Evolutionary conservation across 2,888 invertebrate species (phyloP), one percentile per base, ranked within the genome.

Genomic region (Leptura quadrifasciata): DNA sequence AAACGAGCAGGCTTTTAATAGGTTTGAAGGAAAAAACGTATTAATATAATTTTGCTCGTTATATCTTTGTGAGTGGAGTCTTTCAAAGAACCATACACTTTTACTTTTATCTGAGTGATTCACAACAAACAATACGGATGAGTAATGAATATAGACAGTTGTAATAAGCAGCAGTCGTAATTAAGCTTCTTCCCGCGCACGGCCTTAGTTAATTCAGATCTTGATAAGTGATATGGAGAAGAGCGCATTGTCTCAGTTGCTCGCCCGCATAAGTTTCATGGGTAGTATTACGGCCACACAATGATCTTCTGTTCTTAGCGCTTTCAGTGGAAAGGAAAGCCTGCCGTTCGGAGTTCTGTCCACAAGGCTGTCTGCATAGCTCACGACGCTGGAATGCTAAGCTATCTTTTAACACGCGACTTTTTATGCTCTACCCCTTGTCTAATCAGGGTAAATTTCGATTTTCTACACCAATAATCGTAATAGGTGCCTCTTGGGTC

Each of bases 331-430:
- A 54, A 21, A 35, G 47, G 35, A 52, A 20, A 68, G 68, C 17
- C 68, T 21, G 55, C 24, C 21, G 54, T 52, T 24, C n/a, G 39
- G 35, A 39, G 35, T 39, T 61, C 73, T 72, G 75, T 74, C 73
- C 76, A 78, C 79, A 81, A 81, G 81, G 81, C 74, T 81, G 81
- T 79, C 81, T 81, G 81, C 76, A 72, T 77, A 80, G 75, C 74
- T 70, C 75, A 77, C 78, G 78, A 74, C 70, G 65, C 64, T 72
- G 76, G 79, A 79, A 79, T 79, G 75, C 76, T 75, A 75, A 75
- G 71, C 70, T 60, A 72, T 75, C 35, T 31, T 65, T 54, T 60
- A 73, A 61, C 73, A 63, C 77, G 39, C 60, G 64, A 69, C 64
- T 72, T 75, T 60, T 61, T 54, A 47, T 17, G 47, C 47, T 47